These are phyloP conservation scores for Halichoeres trimaculatus DNA, from an alignment of 2,113 vertebrate species.

Conservation along the genomic window DNA sequence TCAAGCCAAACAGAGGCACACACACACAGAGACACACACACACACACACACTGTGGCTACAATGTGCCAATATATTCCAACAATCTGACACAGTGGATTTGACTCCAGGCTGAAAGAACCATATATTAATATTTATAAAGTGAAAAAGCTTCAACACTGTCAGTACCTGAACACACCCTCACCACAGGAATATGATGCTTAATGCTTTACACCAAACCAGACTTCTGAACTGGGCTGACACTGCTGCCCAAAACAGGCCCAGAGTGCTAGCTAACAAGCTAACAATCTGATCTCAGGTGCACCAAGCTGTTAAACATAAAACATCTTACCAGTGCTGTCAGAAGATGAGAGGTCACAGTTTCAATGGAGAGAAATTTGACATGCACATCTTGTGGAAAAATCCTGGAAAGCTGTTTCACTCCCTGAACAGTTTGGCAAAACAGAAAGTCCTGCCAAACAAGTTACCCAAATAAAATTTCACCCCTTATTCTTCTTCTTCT, in stretches of 20 bases:
- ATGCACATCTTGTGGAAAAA: not conserved
- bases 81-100: slow-evolving; percentile 42
- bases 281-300: not conserved
- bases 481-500: not conserved
- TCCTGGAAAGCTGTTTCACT: slow-evolving; percentile 2
- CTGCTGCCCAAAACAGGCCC: not conserved
- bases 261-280: not conserved
- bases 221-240: not conserved
- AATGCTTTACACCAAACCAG: slow-evolving; percentile 11
- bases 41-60: slow-evolving; percentile 8
- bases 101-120: slow-evolving; percentile 1
- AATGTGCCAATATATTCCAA: slow-evolving; percentile 31
- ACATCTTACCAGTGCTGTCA: not conserved
- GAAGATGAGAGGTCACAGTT: not conserved
- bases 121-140: slow-evolving; percentile 30
- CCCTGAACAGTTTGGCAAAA: slow-evolving; percentile 1
- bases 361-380: not conserved
- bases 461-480: not conserved
- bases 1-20: not conserved
- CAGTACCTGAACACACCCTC: slow-evolving; percentile 9
- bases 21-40: no score
- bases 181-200: not conserved
- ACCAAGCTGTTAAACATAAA: not conserved
- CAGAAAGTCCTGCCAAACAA: not conserved
- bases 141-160: slow-evolving; percentile 32